phyloP scores from a whole-genome alignment of 2,888 invertebrate species.

The Ceratothoa steindachneri region DNA sequence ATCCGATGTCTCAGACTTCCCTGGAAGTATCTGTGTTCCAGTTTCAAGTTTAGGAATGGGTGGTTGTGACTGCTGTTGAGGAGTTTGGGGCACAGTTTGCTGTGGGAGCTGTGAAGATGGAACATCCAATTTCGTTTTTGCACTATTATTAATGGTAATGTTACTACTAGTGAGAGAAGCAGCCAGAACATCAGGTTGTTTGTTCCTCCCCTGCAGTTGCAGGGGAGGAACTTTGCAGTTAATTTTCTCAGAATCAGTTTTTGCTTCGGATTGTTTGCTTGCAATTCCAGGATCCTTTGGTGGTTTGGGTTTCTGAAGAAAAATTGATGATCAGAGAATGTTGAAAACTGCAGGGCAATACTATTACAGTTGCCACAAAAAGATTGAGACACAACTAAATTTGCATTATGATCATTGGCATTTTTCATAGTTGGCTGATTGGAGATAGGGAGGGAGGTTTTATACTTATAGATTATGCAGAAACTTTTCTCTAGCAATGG shows the following conservation, averaged over 20 bases:
- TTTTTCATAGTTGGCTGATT: too few relatives aligned
- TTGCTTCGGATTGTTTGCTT: background rate
- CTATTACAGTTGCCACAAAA: too few relatives aligned
- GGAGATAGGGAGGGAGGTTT: too few relatives aligned
- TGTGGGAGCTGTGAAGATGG: constrained; percentile 23
- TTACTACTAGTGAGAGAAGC: background rate
- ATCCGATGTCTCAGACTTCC: constrained; percentile 12
- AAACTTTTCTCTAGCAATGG: too few relatives aligned
- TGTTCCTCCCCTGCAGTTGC: constrained; percentile 1
- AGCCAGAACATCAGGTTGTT: background rate
- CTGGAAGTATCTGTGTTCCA: constrained; percentile 11
- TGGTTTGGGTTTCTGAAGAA: background rate
- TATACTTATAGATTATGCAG: too few relatives aligned
- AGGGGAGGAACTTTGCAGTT: background rate
- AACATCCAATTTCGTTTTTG: constrained; percentile 19
- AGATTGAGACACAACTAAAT: too few relatives aligned
- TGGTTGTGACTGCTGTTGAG: background rate
- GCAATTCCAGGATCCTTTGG: background rate
- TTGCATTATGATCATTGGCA: too few relatives aligned
- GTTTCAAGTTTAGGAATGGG: background rate
- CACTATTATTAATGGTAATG: background rate
- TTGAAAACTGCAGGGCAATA: too few relatives aligned
- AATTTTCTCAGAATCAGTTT: background rate
- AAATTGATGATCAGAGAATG: too few relatives aligned
- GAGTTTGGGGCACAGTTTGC: background rate